Evolutionary conservation across 2,888 invertebrate species (phyloP), one percentile per base, ranked within the genome.

Genomic region (Cephalotes varians): DNA sequence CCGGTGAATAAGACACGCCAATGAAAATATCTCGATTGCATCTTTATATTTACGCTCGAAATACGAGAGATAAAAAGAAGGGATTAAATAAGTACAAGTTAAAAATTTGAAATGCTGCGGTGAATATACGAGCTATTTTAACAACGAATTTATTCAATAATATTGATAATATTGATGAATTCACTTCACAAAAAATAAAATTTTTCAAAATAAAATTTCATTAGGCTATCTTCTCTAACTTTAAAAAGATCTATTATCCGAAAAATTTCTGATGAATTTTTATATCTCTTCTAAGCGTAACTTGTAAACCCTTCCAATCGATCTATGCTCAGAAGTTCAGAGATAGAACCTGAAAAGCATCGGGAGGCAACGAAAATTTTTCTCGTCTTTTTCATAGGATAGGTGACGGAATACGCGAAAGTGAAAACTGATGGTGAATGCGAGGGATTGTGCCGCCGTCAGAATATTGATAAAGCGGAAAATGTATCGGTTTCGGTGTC

Each of bases 401-500:
- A 54, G 21, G 69, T 54, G 47, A 18, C 18, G 34, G 47, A 56
- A 79, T 73, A 49, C 37, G 37, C 21, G 51, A 62, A 74, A 74
- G 49, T 62, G 60, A 80, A 74, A 80, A 74, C 51, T 40, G 62
- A 31, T 54, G 12, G 37, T 49, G 34, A 77, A 71, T 18, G 21
- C 56, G 56, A 21, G 34, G 54, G 21, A 28, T 71, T 31, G 31
- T 44, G 10, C 10, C 21, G 49, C 67, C 49, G 25, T 65, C 44
- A 25, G 77, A 77, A 77, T 84, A 79, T 83, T 83, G 77, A 85
- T 65, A 83, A 71, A 80, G 49, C 49, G 47, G 83, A 44, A 80
- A 85, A 83, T 44, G 73, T 83, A 79, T 83, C 67, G 54, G 71
- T 71, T 58, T 56, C 34, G 12, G 44, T 44, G 34, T 34, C 77